These are phyloP conservation scores for Cinara cedri DNA, from an alignment of 2,888 invertebrate species.

Conservation along the genomic window DNA sequence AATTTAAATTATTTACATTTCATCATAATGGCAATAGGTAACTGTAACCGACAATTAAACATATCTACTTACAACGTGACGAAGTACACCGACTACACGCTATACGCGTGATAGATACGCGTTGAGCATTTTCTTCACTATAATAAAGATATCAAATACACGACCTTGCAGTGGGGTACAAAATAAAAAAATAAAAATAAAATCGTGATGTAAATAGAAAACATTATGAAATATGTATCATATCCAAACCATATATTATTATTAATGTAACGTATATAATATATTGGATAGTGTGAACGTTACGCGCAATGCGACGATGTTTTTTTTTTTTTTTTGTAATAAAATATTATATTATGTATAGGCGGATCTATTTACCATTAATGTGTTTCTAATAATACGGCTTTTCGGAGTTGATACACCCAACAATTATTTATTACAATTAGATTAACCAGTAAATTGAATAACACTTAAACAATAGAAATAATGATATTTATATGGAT, in stretches of 20 bases:
- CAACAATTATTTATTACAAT: neutral
- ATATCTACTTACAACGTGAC: neutral
- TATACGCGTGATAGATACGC: too few species aligned
- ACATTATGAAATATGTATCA: conserved; percentile 2
- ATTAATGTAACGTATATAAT: neutral
- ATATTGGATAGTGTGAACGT: neutral
- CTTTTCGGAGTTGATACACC: neutral
- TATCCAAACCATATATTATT: neutral
- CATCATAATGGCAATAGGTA: neutral
- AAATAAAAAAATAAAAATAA: conserved; percentile 2
- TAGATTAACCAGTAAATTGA: neutral
- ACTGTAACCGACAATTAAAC: neutral
- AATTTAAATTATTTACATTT: conserved; percentile 6
- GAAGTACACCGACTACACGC: neutral
- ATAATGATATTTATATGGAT: neutral
- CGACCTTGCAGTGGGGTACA: conserved; percentile 16
- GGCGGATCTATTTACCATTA: neutral
- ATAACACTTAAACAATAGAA: neutral
- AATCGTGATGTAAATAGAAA: conserved; percentile 5
- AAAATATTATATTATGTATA: neutral
- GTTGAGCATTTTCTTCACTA: conserved; percentile 15
- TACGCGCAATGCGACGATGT: neutral
- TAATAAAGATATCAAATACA: conserved; percentile 25
- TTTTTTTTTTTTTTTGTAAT: neutral
- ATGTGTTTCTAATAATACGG: neutral